phyloP scores from a whole-genome alignment of 2,888 invertebrate species.

The Baronia brevicornis region DNA sequence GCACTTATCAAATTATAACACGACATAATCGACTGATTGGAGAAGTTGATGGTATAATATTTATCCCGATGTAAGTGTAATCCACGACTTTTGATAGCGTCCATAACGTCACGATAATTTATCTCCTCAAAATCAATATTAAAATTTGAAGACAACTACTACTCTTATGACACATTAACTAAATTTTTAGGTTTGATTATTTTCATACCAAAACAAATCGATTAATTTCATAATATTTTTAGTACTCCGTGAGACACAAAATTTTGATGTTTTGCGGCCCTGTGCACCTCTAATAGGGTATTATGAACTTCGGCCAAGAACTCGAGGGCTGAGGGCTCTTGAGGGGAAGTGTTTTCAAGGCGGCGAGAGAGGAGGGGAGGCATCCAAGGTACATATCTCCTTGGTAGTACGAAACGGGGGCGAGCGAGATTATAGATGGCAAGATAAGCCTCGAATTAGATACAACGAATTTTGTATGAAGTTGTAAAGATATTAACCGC shows the following conservation, averaged over 20 bases:
- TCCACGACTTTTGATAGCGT: too few relatives aligned
- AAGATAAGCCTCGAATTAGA: conserved; percentile 72
- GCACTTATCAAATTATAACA: too few relatives aligned
- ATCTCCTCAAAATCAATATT: too few relatives aligned
- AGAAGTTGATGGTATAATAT: too few relatives aligned
- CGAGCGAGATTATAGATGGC: conserved; percentile 69
- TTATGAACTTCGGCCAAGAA: conserved; percentile 67
- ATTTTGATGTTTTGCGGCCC: conserved; percentile 44
- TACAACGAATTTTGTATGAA: conserved; percentile 72
- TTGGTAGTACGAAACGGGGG: conserved; percentile 42
- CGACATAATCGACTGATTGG: too few relatives aligned
- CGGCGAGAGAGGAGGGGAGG: conserved; percentile 28
- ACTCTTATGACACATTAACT: too few relatives aligned
- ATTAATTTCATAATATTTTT: conserved; percentile 3
- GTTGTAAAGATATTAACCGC: conserved; percentile 62
- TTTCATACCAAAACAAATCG: neutral
- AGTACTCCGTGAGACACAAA: conserved; percentile 19
- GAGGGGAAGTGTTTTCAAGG: conserved; percentile 27
- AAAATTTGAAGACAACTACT: too few relatives aligned
- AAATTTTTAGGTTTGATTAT: conserved; percentile 3
- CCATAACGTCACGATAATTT: too few relatives aligned
- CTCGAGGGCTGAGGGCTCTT: conserved; percentile 45
- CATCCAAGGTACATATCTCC: conserved; percentile 59
- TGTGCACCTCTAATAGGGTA: conserved; percentile 66
- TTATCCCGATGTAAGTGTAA: too few relatives aligned